Conservation (phyloP, 2,113 vertebrate genomes). For the Gallinago media region DNA sequence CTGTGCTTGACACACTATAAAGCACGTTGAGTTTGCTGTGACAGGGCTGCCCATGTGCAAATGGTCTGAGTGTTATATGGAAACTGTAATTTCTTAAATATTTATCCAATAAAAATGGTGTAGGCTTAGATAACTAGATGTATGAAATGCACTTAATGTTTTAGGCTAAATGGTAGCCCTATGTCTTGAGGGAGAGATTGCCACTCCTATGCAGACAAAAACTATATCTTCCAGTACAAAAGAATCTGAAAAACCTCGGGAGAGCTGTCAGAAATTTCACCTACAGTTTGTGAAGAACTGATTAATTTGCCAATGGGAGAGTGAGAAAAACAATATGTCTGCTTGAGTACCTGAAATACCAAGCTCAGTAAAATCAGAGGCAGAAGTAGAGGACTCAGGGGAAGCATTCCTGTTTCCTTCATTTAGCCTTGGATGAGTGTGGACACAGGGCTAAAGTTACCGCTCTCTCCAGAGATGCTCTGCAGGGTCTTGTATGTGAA, state of each 20-base stretch:
- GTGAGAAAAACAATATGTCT: not conserved
- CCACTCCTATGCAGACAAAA: not conserved
- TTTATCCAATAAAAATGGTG: not conserved
- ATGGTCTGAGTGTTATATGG: not conserved
- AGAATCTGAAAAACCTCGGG: not conserved
- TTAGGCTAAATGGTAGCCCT: not conserved
- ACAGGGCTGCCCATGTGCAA: not conserved
- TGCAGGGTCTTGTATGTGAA: conserved; percentile 9
- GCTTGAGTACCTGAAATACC: conserved; percentile 3
- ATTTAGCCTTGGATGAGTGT: conserved; percentile 23
- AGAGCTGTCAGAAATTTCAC: conserved; percentile 51
- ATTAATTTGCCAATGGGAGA: conserved; percentile 29
- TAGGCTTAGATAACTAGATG: not conserved
- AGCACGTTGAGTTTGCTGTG: not conserved
- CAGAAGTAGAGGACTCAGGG: not conserved
- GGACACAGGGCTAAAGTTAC: conserved; percentile 27
- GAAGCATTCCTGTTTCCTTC: conserved; percentile 65
- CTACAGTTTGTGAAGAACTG: conserved; percentile 8
- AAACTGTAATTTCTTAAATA: not conserved
- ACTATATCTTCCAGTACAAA: not conserved
- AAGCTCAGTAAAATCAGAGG: conserved; percentile 18
- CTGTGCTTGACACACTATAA: not conserved
- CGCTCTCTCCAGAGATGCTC: conserved; percentile 1
- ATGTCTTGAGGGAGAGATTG: not conserved
- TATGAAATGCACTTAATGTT: not conserved